These are phyloP conservation scores for Eumacrocentrus americanus DNA, from an alignment of 2,888 invertebrate genomes.

Conservation along the genomic window DNA sequence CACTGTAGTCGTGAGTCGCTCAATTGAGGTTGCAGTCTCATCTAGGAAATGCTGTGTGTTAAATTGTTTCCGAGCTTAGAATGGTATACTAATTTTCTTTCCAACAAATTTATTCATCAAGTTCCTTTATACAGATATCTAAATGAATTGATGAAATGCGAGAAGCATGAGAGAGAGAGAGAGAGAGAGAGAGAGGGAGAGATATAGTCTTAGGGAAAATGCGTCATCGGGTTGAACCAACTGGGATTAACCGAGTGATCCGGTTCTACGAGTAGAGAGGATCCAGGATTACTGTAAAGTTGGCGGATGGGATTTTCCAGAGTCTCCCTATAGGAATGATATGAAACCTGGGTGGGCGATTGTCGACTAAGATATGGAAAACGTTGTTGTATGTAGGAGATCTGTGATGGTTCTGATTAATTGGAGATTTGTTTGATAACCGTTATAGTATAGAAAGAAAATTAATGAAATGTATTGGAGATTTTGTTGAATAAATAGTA, in stretches of 20 bases:
- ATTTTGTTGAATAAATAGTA: neutral
- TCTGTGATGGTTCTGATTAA: neutral
- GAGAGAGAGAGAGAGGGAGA: neutral
- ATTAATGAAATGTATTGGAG: neutral
- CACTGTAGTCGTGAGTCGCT: neutral
- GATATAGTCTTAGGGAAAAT: neutral
- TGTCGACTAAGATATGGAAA: neutral
- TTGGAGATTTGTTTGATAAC: neutral
- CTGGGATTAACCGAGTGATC: constrained; percentile 39
- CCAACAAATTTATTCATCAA: neutral
- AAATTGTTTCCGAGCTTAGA: no score
- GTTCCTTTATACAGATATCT: neutral
- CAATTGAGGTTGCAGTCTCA: neutral
- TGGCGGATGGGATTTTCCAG: constrained; percentile 4
- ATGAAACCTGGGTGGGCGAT: neutral
- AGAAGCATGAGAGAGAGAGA: neutral
- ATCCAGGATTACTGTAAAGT: constrained; percentile 34
- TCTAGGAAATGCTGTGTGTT: neutral
- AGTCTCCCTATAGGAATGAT: neutral
- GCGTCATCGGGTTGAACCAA: neutral
- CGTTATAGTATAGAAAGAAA: neutral
- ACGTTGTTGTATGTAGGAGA: neutral
- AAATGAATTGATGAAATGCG: neutral
- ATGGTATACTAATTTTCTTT: no score
- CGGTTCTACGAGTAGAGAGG: constrained; percentile 33